Conservation (phyloP, 2,113 vertebrate genomes). For the Australoheros scitulus region DNA sequence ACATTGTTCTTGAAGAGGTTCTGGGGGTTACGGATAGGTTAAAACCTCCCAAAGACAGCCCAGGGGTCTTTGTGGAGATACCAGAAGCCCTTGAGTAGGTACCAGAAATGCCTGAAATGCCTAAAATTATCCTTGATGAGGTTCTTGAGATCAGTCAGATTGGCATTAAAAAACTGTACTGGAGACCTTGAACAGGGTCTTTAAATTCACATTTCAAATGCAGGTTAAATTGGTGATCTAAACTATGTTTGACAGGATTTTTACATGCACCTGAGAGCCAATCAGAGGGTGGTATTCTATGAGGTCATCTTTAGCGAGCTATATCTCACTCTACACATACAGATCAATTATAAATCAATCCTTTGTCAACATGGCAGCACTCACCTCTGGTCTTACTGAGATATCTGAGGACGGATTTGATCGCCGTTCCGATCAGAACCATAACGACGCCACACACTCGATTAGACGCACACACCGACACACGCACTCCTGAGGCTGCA, state of each 20-base stretch:
- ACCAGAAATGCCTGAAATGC: background rate
- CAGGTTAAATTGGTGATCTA: background rate
- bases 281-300: conserved; percentile 20
- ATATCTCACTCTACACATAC: background rate
- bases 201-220: background rate
- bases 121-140: background rate
- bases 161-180: background rate
- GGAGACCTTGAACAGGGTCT: background rate
- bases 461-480: background rate
- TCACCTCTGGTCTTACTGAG: conserved; percentile 69
- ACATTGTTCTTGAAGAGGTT: background rate
- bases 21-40: background rate
- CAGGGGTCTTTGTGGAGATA: background rate
- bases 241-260: background rate
- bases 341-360: background rate
- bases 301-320: conserved; percentile 14
- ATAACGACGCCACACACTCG: conserved; percentile 47
- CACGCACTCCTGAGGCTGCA: conserved; percentile 50
- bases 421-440: conserved; percentile 70
- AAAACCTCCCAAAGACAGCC: background rate
- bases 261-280: conserved; percentile 7
- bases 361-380: background rate
- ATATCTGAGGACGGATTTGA: conserved; percentile 73
- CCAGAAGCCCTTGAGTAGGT: background rate
- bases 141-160: background rate